Base-by-base conservation (phyloP, 2,113 vertebrate genomes). In the Epinephelus lanceolatus region DNA sequence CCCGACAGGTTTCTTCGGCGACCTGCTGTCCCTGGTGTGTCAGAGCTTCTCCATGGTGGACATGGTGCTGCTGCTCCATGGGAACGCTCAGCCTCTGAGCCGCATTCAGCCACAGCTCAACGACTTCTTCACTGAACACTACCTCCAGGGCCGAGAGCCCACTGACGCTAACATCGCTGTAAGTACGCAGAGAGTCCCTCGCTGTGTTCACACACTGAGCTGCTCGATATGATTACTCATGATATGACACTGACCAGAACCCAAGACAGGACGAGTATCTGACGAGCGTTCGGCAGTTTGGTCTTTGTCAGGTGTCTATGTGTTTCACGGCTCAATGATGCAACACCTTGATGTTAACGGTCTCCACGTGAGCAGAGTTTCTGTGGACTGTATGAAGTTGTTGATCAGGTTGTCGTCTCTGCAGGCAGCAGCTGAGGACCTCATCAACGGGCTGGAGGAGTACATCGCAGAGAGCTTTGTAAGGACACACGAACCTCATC, bases 1-100 rank as follows among this genome's bases (percentile, higher is more conserved):
- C 12, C 14, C 51, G 11, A 9, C 84, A 97, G 97, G 96, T 18
- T 97, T 97, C 83, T 97, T 97, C 14, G 96, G 96, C 12, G 97
- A 97, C 23, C 86, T 97, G 84, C 94, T 97, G 2, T 97, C 97
- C 6, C 92, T 97, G 65, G 93, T 97, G 76, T 97, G 97, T 87
- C 96, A 96, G 93, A 96, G 95, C 51, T 95, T 97, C 80, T 97
- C 97, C 47, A 96, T 97, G 96, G 96, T 97, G 55, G 97, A 97
- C 47, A 95, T 97, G 93, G 96, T 97, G 73, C 94, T 97, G 94
- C 82, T 97, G 65, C 93, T 97, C 5, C 96, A 97, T 0, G 97
- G 97, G 5, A 96, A 97, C 42, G 96, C 96, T 67, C 96, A 97
- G 91, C 97, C 97, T 0, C 92, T 97, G 56, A 96, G 93, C 84